Evolutionary conservation across 2,888 invertebrate genomes (phyloP), one percentile per base, ranked within the genome.

Genomic region (Xylocampa areola): DNA sequence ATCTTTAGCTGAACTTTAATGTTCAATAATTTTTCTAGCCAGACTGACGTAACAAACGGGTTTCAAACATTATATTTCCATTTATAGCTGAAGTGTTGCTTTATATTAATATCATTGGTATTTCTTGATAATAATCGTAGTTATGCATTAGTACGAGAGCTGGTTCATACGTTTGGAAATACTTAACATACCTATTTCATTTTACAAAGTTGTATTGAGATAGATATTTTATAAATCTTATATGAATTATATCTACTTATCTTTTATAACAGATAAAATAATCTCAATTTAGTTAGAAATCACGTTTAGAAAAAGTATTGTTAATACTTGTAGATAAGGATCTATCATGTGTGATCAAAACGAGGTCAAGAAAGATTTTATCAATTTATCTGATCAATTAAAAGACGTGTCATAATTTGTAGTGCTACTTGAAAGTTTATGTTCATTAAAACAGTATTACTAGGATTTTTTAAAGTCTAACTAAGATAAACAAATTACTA

Each of bases 271-370:
- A 32, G 60, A 67, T 63, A 51, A 23, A 39, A 35, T 17, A 30
- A 41, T 41, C 41, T 41, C 14, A 41, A 16, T 25, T 29, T n/a
- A 23, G 21, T 11, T 4, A 61, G 7, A 16, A 17, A 66, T 11
- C 60, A 59, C 67, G 67, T 61, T 37, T 33, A 21, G 16, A 21
- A 52, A 33, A 33, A 37, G 0, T 19, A 21, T 23, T 17, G 10
- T 23, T 2, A 10, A 40, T 16, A n/a, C n/a, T n/a, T n/a, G n/a
- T n/a, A 33, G 53, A 43, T 64, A 53, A 43, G 2, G 2, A 33
- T 30, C 40, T 45, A 29, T 37, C 27, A 33, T 10, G 13, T 39
- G 3, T 40, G 23, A 39, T 39, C 17, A 27, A 16, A 64, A 30
- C 5, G 10, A 13, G 30, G 37, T 13, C 21, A 35, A 16, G 29